These are phyloP conservation scores for Drosophila lutescens DNA, from an alignment of 2,888 invertebrate species.

Conservation along the genomic window DNA sequence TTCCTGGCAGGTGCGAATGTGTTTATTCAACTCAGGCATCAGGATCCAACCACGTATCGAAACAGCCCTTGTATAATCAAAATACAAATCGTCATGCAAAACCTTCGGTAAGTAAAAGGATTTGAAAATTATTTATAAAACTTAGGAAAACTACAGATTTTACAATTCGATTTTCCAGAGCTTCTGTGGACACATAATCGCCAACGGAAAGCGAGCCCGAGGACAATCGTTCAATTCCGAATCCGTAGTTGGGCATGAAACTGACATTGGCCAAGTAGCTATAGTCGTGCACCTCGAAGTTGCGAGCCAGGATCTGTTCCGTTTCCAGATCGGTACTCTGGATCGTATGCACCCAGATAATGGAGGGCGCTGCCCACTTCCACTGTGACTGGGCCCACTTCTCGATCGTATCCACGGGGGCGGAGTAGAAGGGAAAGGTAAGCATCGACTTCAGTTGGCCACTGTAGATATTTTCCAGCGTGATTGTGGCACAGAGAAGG, in stretches of 20 bases:
- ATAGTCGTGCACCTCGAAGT: conserved; percentile 79
- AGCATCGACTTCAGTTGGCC: conserved; percentile 82
- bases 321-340: conserved; percentile 72
- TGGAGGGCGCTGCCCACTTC: conserved; percentile 83
- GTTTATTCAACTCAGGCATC: conserved; percentile 78
- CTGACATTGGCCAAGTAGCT: conserved; percentile 77
- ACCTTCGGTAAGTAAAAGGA: conserved; percentile 57
- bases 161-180: conserved; percentile 79
- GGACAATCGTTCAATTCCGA: conserved; percentile 81
- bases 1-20: conserved; percentile 77
- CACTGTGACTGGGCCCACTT: conserved; percentile 79
- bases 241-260: conserved; percentile 74
- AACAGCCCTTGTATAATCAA: conserved; percentile 82
- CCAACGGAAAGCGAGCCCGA: conserved; percentile 77
- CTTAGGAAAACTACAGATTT: background rate
- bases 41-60: conserved; percentile 82
- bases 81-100: conserved; percentile 80
- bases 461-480: conserved; percentile 83
- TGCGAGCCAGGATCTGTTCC: conserved; percentile 73
- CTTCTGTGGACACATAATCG: conserved; percentile 73
- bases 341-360: conserved; percentile 80
- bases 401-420: conserved; percentile 78
- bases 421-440: conserved; percentile 78
- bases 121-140: background rate
- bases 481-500: conserved; percentile 80